Evolutionary conservation across 1,140 invertebrate species (phyloP).

Genomic region (Brachionus paranguensis): DNA sequence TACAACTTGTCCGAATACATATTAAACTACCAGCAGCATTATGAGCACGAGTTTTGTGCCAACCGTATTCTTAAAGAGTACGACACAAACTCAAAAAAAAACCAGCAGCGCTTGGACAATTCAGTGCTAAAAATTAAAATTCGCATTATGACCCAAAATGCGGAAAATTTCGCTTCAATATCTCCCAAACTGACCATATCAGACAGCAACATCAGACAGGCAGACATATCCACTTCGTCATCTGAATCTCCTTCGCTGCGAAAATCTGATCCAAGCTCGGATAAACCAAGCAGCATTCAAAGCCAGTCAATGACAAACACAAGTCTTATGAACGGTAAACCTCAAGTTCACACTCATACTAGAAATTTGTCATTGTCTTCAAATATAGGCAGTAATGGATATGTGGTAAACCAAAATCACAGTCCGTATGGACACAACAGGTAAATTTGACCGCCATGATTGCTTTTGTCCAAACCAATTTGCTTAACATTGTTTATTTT

Average conservation of each 20-base stretch:
- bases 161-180: background rate
- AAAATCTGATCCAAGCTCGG: background rate
- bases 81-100: background rate
- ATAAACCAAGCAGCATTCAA: background rate
- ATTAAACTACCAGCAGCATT: background rate
- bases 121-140: slow-evolving; percentile 23
- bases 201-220: background rate
- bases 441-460: background rate
- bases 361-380: slow-evolving; percentile 25
- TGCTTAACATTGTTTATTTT: background rate
- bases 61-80: slow-evolving; percentile 29
- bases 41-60: slow-evolving; percentile 1
- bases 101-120: slow-evolving; percentile 38
- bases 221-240: background rate
- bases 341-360: background rate
- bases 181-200: background rate
- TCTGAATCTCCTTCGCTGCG: background rate
- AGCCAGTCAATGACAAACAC: slow-evolving; percentile 26
- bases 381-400: background rate
- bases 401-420: background rate
- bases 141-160: background rate
- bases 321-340: background rate
- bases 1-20: slow-evolving; percentile 88
- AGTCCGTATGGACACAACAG: slow-evolving; percentile 19
- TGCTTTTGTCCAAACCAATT: background rate